These are phyloP conservation scores for Creontiades dilutus DNA, from an alignment of 2,888 invertebrate species.

Conservation along the genomic window DNA sequence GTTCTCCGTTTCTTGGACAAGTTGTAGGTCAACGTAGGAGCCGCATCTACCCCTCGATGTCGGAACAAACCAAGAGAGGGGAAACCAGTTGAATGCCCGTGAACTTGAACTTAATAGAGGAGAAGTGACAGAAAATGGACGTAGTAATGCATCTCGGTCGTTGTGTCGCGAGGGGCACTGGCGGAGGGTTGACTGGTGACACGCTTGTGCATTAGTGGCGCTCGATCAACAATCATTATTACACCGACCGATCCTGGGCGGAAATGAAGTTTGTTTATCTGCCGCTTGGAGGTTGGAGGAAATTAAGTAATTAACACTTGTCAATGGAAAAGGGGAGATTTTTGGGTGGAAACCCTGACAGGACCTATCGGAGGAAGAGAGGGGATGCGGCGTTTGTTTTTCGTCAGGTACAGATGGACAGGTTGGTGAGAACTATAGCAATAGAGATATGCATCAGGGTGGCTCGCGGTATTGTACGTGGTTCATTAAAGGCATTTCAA, in stretches of 20 bases:
- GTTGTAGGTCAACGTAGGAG: conserved; percentile 58
- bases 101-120: conserved; percentile 69
- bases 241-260: conserved; percentile 39
- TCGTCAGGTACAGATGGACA: conserved; percentile 59
- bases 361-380: conserved; percentile 56
- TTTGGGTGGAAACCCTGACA: conserved; percentile 58
- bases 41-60: conserved; percentile 13
- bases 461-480: conserved; percentile 40
- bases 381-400: conserved; percentile 47
- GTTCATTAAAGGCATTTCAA: conserved; percentile 60
- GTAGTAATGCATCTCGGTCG: conserved; percentile 52
- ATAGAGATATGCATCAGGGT: conserved; percentile 53
- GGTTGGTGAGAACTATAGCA: conserved; percentile 59
- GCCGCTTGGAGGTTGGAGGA: conserved; percentile 57
- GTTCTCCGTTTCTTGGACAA: conserved; percentile 48
- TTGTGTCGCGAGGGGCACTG: conserved; percentile 33
- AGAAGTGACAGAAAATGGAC: conserved; percentile 54
- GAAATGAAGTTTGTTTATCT: conserved; percentile 71
- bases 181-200: conserved; percentile 24
- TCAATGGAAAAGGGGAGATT: conserved; percentile 55
- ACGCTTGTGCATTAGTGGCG: conserved; percentile 30
- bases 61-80: conserved; percentile 26
- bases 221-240: conserved; percentile 54
- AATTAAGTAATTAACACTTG: conserved; percentile 70
- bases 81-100: conserved; percentile 63